Evolutionary conservation across 1,140 invertebrate genomes (phyloP), one percentile per base, ranked within the genome.

Genomic region (Danaus melanippus): DNA sequence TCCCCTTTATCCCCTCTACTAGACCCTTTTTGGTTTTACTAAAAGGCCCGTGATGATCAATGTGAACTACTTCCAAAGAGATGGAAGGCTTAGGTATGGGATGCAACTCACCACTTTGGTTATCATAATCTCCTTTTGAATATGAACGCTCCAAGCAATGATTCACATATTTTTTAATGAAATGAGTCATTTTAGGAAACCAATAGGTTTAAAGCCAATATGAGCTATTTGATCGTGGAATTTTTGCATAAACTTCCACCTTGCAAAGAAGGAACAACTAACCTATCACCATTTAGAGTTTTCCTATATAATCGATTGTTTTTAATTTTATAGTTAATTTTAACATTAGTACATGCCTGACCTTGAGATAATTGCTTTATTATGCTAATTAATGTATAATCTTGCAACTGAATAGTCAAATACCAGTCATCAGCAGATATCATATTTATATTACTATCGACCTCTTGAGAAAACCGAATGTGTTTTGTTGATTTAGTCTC

Each of bases 141-240:
- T 65, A 73, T 9, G 62, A 61, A 56, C 71, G 68, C 10, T 69
- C 21, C 9, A 72, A n/a, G 55, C 67, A 69, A 0, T 57, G 42
- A 10, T 12, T 50, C 1, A 71, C 53, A 46, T 68, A 68, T 41
- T 71, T 69, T 10, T 40, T 50, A 45, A 71, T 64, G 40, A 69
- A 72, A 1, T 62, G 58, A n/a, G 58, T 59, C 64, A 69, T 69
- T 50, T 58, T 59, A 0, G 57, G 45, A 57, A 72, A 72, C 66
- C 67, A 72, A 43, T 50, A 72, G 15, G 42, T 21, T 69, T 47
- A 6, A 67, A 49, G 0, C 64, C 67, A 17, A 62, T 44, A 46
- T 72, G 69, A 2, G 64, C 66, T 21, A 69, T 69, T 1, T 69
- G 48, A 47, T 69, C 58, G 41, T 66, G 64, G 15, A 56, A 47